phyloP scores from a whole-genome alignment of 2,888 invertebrate genomes.

The Cephonodes hylas region DNA sequence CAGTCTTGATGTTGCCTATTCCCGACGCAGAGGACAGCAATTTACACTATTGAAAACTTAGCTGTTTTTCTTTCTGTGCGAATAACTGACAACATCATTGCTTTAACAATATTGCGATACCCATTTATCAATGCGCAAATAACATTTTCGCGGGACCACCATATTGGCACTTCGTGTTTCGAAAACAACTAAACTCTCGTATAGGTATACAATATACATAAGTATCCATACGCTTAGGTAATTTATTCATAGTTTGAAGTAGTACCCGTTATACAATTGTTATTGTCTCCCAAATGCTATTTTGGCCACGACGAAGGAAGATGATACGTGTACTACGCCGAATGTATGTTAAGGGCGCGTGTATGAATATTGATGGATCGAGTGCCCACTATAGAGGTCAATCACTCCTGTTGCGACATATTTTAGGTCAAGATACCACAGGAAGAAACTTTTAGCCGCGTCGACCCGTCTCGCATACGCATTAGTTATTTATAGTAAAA shows the following conservation, averaged over 20 bases:
- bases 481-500: neutral
- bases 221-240: neutral
- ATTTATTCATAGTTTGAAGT: neutral
- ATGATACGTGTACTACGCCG: neutral
- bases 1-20: no score
- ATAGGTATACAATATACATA: no score
- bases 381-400: neutral
- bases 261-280: neutral
- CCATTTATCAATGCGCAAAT: no score
- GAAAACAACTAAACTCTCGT: no score
- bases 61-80: no score
- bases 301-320: neutral
- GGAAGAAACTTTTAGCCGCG: neutral
- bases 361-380: constrained; percentile 3
- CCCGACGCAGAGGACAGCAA: no score
- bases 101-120: no score
- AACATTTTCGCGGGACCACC: no score
- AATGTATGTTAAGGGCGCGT: neutral
- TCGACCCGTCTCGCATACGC: neutral
- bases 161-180: no score
- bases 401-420: neutral
- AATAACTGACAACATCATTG: no score
- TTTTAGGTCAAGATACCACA: neutral
- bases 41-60: no score
- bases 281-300: neutral